These are phyloP conservation scores for Lepilemur septentrionalis DNA, from an alignment of 2,797 vertebrate species.

Conservation along the genomic window DNA sequence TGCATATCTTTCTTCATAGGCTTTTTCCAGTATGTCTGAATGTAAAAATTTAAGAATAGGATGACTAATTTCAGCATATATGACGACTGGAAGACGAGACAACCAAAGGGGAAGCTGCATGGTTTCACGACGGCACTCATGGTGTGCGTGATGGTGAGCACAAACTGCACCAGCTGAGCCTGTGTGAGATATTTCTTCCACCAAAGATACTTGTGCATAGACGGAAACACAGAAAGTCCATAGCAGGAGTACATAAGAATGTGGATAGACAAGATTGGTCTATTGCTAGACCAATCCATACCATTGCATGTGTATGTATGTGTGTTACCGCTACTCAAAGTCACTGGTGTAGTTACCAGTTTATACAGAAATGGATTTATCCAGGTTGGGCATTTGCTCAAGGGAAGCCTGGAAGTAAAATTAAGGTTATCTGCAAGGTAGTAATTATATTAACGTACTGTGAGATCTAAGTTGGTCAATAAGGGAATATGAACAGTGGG, in stretches of 20 bases:
- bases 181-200: too few relatives aligned
- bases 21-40: constrained; percentile 73
- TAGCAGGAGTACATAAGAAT: too few relatives aligned
- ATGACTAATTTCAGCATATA: constrained; percentile 91
- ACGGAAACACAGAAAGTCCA: too few relatives aligned
- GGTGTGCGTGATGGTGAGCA: constrained; percentile 91
- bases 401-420: not conserved
- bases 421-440: not conserved
- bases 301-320: not conserved
- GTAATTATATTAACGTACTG: not conserved
- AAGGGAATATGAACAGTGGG: not conserved
- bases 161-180: constrained; percentile 84
- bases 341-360: accelerated
- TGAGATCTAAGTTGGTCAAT: not conserved
- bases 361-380: not conserved
- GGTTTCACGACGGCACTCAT: constrained; percentile 89
- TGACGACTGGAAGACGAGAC: constrained; percentile 91
- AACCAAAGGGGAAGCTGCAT: constrained; percentile 91
- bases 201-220: too few relatives aligned
- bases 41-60: constrained; percentile 91
- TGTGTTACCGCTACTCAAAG: not conserved
- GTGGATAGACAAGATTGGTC: too few relatives aligned
- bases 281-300: not conserved
- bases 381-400: not conserved
- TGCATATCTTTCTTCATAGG: too few relatives aligned